A percentile compares a stretch with the other conserved stretches of the same genome.
These are phyloP conservation scores for Buphagus erythrorhynchus DNA, from an alignment of 2,797 vertebrate genomes.

Conservation along the genomic window DNA sequence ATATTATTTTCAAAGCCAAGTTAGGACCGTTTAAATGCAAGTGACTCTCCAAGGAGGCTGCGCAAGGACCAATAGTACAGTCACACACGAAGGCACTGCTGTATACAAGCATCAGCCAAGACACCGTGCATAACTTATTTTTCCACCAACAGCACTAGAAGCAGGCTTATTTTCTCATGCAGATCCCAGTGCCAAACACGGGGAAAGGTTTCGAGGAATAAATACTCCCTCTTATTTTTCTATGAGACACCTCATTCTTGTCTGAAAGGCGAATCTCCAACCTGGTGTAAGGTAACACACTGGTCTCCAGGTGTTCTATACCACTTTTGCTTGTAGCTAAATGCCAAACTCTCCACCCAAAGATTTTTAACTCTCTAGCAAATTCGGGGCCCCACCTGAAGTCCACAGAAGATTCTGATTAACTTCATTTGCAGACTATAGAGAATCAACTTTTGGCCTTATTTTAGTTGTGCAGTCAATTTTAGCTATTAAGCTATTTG, in stretches of 20 bases:
- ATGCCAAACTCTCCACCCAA: background rate
- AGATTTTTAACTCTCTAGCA: background rate
- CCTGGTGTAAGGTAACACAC: accelerated
- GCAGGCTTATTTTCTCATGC: background rate
- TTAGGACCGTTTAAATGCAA: slow-evolving; percentile 70
- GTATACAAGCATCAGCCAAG: background rate
- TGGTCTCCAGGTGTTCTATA: background rate
- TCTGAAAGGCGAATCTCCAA: background rate
- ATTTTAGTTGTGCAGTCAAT: background rate
- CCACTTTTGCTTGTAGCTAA: background rate
- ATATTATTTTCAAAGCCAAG: slow-evolving; percentile 72
- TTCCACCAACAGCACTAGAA: background rate
- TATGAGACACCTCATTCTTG: background rate
- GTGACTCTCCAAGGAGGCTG: slow-evolving; percentile 17
- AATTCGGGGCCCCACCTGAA: background rate
- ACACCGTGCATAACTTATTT: accelerated
- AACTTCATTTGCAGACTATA: background rate
- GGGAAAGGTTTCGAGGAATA: background rate
- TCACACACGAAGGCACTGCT: background rate
- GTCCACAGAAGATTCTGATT: background rate
- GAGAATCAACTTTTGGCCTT: background rate
- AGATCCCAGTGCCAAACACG: background rate
- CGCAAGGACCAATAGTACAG: background rate
- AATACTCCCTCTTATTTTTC: background rate
- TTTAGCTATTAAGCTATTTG: background rate